Base-by-base conservation (phyloP, 2,888 invertebrate species). In the Calephelis perditalis region DNA sequence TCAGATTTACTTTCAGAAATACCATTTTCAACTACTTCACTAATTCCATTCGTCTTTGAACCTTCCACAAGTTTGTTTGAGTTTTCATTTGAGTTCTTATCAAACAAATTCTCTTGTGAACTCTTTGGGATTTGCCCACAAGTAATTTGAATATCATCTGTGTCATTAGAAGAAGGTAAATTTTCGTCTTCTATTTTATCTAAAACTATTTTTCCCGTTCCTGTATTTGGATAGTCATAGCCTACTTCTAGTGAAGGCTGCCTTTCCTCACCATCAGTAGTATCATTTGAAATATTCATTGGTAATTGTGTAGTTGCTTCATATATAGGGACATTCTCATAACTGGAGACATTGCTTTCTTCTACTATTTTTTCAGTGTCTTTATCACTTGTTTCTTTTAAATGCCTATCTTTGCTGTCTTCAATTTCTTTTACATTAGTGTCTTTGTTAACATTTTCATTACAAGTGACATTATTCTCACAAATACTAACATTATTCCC, bases 91-190 rank as follows among this genome's bases (percentile, higher is more conserved):
- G 68, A 65, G 60, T 64, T 70, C 40, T 71, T 75, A 15, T 73
- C 71, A 7, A 45, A 15, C 10, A 73, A 69, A 15, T 66, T 65
- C 7, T 85, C 82, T 72, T 78, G 84, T 4, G 86, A 83, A 58
- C 59, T 71, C 57, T 71, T 73, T 0, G 77, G 55, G 3, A 68
- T 62, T 75, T 90, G 90, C 4, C 86, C 88, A 61, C 87, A 87
- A 66, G 84, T 85, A 57, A 89, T 87, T 65, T 83, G 82, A 5
- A 87, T 68, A 65, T 90, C 90, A 65, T 89, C 88, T 1, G 84
- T 84, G 8, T 87, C 88, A 64, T 81, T 86, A 0, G 82, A 81
- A 61, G 82, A 81, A 0, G 89, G 86, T 11, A 88, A 68, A 60
- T 81, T 81, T 44, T 86, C 86, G 11, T 81, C 83, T 7, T 86